A percentile compares a stretch with the other conserved stretches of the same genome.
phyloP scores from a whole-genome alignment of 2,888 invertebrate species.

The Rutpela maculata region DNA sequence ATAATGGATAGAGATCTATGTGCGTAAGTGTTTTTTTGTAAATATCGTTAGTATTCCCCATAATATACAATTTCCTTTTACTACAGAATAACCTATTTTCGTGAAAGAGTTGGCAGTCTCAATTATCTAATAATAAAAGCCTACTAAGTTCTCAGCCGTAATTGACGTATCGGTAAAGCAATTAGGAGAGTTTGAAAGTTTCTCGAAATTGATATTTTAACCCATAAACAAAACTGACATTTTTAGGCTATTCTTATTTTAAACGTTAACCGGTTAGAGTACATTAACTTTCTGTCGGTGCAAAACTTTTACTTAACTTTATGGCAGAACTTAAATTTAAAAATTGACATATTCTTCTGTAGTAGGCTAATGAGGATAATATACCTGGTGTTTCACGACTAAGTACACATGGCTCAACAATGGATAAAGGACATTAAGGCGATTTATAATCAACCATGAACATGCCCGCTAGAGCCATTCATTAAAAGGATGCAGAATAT shows the following conservation, averaged over 20 bases:
- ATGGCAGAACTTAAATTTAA: not conserved
- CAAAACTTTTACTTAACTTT: slow-evolving; percentile 6
- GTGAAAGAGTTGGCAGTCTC: slow-evolving; percentile 22
- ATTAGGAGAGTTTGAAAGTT: slow-evolving; percentile 38
- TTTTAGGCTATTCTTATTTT: slow-evolving; percentile 41
- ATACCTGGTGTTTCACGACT: too few species aligned
- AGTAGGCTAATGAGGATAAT: not conserved
- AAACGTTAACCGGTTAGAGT: slow-evolving; percentile 37
- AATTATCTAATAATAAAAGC: slow-evolving; percentile 18
- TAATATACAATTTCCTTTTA: not conserved
- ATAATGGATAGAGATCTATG: not conserved
- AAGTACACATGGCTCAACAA: too few species aligned
- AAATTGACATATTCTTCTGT: not conserved
- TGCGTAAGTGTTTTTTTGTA: not conserved
- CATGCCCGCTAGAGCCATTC: too few species aligned
- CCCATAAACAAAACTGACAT: slow-evolving; percentile 38
- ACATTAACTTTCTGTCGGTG: slow-evolving; percentile 19
- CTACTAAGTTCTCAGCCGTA: slow-evolving; percentile 30
- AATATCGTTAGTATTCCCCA: not conserved
- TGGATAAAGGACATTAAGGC: too few species aligned
- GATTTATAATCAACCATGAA: too few species aligned
- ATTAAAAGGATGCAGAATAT: too few species aligned
- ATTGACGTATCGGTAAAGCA: slow-evolving; percentile 45
- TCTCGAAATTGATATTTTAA: slow-evolving; percentile 43
- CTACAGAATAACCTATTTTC: not conserved